Evolutionary conservation across 2,797 vertebrate genomes (phyloP).

Genomic region (Anabacerthia variegaticeps): DNA sequence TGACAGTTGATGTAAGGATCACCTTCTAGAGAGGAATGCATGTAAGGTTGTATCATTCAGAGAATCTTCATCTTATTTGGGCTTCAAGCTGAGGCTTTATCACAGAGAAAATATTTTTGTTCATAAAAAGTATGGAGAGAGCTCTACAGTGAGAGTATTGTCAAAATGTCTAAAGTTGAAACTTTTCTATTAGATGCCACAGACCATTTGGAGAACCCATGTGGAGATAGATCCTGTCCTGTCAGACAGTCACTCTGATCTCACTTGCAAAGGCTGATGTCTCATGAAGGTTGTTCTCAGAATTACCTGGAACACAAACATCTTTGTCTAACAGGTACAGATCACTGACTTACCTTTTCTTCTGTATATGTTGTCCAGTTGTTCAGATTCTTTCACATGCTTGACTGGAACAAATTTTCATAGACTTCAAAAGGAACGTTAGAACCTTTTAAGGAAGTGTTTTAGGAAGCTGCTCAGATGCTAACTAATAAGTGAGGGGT

Average conservation of each 20-base stretch:
- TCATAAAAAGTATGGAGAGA: neutral
- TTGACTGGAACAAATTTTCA: neutral
- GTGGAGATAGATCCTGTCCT: neutral
- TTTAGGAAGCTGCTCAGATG: neutral
- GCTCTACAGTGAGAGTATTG: neutral
- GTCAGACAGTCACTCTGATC: neutral
- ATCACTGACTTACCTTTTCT: neutral
- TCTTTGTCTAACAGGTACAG: neutral
- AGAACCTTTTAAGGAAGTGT: neutral
- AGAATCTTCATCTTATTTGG: neutral
- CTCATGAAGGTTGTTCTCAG: neutral
- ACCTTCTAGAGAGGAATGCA: neutral
- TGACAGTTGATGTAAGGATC: neutral
- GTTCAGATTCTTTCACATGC: neutral
- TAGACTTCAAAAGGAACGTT: neutral
- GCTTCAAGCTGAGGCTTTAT: neutral
- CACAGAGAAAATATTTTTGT: neutral
- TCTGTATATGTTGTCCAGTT: neutral
- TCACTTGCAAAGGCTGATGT: neutral
- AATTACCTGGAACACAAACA: neutral
- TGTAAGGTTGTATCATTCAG: neutral
- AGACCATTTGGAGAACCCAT: neutral
- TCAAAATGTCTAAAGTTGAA: neutral
- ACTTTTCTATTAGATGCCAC: neutral
- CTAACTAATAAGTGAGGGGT: neutral